Percentiles rank a stretch among this genome's conserved stretches.
These are phyloP conservation scores for Urocitellus parryii DNA, from an alignment of 2,113 vertebrate genomes.

Conservation along the genomic window DNA sequence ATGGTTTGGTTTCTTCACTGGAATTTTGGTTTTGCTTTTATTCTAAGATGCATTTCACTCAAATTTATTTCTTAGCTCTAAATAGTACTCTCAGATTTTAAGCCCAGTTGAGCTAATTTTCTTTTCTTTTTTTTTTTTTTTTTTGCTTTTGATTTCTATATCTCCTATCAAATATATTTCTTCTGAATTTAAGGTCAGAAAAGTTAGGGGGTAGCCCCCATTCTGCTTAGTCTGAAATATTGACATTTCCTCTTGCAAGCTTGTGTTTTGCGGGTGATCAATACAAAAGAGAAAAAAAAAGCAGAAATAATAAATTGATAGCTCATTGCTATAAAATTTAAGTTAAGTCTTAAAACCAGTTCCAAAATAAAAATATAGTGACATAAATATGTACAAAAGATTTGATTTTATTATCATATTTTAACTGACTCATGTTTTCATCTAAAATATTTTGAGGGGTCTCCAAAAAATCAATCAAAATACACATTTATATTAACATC, in stretches of 20 bases:
- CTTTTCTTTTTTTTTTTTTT: not conserved
- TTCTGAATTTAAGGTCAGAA: not conserved
- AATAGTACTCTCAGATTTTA: not conserved
- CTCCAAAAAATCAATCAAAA: slow-evolving; percentile 32
- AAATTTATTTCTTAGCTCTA: not conserved
- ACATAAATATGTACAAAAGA: not conserved
- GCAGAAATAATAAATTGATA: not conserved
- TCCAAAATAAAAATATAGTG: not conserved
- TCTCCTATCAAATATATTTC: not conserved
- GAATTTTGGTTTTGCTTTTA: not conserved
- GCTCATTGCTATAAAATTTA: not conserved
- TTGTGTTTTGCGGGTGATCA: not conserved
- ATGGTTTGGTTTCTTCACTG: not conserved
- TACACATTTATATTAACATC: not conserved
- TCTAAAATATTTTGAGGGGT: slow-evolving; percentile 50
- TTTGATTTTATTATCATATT: not conserved
- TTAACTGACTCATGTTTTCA: not conserved
- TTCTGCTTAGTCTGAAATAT: not conserved
- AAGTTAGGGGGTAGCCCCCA: not conserved
- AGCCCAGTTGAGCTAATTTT: not conserved
- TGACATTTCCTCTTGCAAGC: not conserved
- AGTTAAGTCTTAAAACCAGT: not conserved
- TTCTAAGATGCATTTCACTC: not conserved
- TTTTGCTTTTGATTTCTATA: not conserved
- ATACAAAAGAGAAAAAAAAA: not conserved